These are phyloP conservation scores for Tinamus major DNA, from an alignment of 2,797 vertebrate genomes.

Conservation along the genomic window DNA sequence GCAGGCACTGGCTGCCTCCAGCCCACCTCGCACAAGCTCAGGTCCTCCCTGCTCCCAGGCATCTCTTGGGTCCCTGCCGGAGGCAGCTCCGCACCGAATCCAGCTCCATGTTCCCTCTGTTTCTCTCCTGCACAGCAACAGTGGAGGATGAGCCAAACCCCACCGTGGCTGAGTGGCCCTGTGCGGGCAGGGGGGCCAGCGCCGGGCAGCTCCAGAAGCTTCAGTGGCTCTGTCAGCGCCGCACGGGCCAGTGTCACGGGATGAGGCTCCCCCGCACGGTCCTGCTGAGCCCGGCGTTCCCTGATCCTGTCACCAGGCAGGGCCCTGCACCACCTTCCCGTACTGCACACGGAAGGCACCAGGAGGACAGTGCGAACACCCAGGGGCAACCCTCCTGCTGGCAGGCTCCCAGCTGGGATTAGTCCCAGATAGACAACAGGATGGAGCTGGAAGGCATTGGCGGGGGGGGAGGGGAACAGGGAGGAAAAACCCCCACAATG, in stretches of 20 bases:
- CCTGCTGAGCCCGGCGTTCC: conserved; percentile 66
- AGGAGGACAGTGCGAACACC: no score
- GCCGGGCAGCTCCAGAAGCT: conserved; percentile 25
- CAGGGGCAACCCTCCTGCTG: fast-evolving
- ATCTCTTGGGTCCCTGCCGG: not conserved
- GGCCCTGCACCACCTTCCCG: not conserved
- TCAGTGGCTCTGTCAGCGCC: conserved; percentile 42
- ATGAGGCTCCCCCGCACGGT: not conserved
- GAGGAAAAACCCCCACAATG: not conserved
- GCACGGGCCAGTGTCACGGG: not conserved
- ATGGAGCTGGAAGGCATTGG: fast-evolving
- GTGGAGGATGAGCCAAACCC: not conserved
- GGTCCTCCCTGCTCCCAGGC: not conserved
- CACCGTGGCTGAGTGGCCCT: not conserved
- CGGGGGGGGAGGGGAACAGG: not conserved
- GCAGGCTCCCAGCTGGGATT: not conserved
- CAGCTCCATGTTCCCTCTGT: fast-evolving
- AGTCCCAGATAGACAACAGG: not conserved
- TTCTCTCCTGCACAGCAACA: not conserved
- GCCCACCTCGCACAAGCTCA: not conserved
- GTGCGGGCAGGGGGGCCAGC: not conserved
- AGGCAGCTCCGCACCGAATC: fast-evolving
- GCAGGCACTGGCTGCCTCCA: not conserved
- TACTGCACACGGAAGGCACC: no score
- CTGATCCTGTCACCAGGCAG: fast-evolving